Conservation (phyloP, 2,113 vertebrate species). For the Trichomycterus rosablanca region DNA sequence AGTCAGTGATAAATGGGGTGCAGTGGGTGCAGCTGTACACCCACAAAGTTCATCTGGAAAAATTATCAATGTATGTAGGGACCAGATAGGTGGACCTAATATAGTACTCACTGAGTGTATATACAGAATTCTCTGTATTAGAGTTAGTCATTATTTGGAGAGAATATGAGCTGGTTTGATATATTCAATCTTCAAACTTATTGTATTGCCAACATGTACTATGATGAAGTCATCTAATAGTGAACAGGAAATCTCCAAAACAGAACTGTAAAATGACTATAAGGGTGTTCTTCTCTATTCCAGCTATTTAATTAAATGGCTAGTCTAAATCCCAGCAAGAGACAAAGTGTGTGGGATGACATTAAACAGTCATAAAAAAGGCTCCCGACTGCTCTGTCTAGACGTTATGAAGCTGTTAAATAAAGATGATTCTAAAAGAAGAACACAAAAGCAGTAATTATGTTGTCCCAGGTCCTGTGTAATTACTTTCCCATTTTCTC, state of each 20-base stretch:
- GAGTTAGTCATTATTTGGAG: no score
- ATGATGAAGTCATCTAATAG: neutral
- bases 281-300: conserved; percentile 14
- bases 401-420: conserved; percentile 29
- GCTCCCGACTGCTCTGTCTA: conserved; percentile 28
- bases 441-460: conserved; percentile 30
- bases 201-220: no score
- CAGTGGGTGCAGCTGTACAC: no score
- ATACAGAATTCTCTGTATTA: no score
- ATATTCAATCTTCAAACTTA: no score
- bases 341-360: conserved; percentile 31
- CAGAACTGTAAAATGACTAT: neutral
- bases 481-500: neutral
- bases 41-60: no score
- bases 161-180: no score
- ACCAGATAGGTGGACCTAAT: no score
- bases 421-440: conserved; percentile 32
- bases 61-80: no score
- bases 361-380: conserved; percentile 34
- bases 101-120: no score
- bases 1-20: no score
- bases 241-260: neutral
- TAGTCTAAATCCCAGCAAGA: conserved; percentile 18
- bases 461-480: conserved; percentile 17
- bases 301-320: conserved; percentile 18